phyloP scores from a whole-genome alignment of 2,797 vertebrate genomes.

The Pipistrellus pipistrellus region DNA sequence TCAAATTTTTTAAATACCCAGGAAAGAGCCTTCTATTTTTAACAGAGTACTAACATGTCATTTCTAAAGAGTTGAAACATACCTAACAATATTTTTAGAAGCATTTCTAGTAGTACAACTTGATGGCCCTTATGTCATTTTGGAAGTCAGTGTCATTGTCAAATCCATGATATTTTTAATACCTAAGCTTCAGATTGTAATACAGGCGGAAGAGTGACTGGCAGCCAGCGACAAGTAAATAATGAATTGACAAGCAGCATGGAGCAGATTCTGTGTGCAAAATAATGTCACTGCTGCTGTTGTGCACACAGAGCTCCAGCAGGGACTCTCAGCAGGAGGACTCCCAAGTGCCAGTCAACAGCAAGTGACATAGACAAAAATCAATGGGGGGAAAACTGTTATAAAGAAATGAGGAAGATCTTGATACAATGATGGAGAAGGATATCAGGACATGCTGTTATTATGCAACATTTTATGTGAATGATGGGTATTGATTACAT shows the following conservation, averaged over 20 bases:
- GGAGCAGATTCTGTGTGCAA: neutral
- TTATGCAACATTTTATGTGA: neutral
- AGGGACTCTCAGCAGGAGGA: too few relatives aligned
- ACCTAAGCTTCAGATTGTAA: neutral
- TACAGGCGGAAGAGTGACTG: neutral
- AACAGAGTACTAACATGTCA: neutral
- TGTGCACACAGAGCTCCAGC: neutral
- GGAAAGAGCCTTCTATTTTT: neutral
- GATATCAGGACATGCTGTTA: neutral
- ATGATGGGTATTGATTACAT: neutral
- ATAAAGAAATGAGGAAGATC: neutral
- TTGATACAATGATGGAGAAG: neutral
- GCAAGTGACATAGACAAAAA: neutral
- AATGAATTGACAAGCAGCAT: neutral
- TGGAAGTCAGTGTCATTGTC: neutral
- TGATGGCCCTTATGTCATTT: slow-evolving; percentile 31
- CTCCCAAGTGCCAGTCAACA: neutral
- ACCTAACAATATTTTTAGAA: slow-evolving; percentile 43
- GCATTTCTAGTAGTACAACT: slow-evolving; percentile 25
- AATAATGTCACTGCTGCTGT: neutral
- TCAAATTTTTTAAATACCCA: neutral
- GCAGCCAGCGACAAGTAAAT: neutral
- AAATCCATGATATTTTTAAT: slow-evolving; percentile 22
- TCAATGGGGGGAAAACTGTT: neutral
- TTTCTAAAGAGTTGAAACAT: slow-evolving; percentile 17